Evolutionary conservation across 2,888 invertebrate species (phyloP), one percentile per base, ranked within the genome.

Genomic region (Gymnocheta viridis): DNA sequence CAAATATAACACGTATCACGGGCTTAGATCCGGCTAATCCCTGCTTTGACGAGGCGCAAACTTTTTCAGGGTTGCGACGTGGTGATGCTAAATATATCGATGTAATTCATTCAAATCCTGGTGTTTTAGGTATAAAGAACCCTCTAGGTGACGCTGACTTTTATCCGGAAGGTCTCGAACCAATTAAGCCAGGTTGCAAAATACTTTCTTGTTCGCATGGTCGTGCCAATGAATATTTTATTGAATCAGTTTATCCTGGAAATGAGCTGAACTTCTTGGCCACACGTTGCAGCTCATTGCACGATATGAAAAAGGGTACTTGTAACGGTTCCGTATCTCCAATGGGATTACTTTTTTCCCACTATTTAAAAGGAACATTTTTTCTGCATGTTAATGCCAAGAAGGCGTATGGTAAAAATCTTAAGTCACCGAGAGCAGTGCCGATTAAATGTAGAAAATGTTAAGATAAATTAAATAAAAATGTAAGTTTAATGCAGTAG

Each of bases 1-100:
- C 86, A 7, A 72, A 22, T 14, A 54, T 91, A 49, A 82, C 87
- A 9, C 89, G 90, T 2, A 86, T 91, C 6, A 91, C 91, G 0
- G 91, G 90, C 1, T 78, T 91, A 47, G 91, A 91, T 88, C 91
- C 91, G 5, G 91, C 91, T 0, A 89, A 89, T 67, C 89, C 89
- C 1, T 91, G 91, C 44, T 91, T 91, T 82, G 88, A 89, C 66
- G 88, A 89, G 49, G 89, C 88, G 35, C 85, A 88, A 54, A 58
- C 51, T 3, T 76, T 90, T n/a, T 81, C 86, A 0, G 90, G 89
- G 2, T 49, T 91, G 9, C 70, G 85, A 24, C 87, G 87, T 9
- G 89, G 91, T 7, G 90, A 90, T 87, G 90, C 90, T 17, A 83
- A 82, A 0, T 89, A 89, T 51, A 86, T 91, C 27, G 90, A 90